Evolutionary conservation across 2,888 invertebrate genomes (phyloP).

Genomic region (Cactoblastis cactorum): DNA sequence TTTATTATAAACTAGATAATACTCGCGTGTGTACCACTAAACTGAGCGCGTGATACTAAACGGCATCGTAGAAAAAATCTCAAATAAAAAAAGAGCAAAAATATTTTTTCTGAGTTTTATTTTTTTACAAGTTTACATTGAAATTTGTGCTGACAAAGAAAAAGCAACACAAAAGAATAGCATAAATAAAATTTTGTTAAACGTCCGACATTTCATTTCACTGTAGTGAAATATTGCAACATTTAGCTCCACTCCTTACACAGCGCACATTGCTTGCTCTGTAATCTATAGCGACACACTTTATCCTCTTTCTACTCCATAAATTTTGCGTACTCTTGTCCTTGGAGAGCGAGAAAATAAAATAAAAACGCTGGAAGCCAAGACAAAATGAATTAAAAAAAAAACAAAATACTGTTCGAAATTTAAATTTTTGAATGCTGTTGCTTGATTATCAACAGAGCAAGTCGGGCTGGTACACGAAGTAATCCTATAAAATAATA

Average conservation of each 20-base stretch:
- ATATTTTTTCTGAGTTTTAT: too few relatives aligned
- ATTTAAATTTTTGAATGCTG: not conserved
- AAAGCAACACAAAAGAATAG: not conserved
- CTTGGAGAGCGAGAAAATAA: slow-evolving; percentile 5
- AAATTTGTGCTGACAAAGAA: not conserved
- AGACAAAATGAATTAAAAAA: slow-evolving; percentile 4
- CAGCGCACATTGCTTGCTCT: slow-evolving; percentile 3
- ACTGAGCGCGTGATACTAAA: too few relatives aligned
- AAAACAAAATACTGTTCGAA: not conserved
- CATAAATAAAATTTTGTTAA: slow-evolving; percentile 1
- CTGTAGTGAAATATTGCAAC: not conserved
- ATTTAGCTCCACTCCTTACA: not conserved
- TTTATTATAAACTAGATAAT: not conserved
- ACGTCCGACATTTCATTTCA: not conserved
- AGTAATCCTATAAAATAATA: too few relatives aligned
- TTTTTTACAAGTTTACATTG: not conserved
- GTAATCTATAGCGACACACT: slow-evolving; percentile 10
- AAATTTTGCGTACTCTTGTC: slow-evolving; percentile 2
- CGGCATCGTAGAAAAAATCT: too few relatives aligned
- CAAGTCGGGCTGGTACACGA: too few relatives aligned
- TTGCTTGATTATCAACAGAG: too few relatives aligned
- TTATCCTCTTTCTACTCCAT: slow-evolving; percentile 12
- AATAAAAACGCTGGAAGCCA: slow-evolving; percentile 4
- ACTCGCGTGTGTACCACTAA: too few relatives aligned
- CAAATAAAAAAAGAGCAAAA: too few relatives aligned